Conservation (phyloP, 2,797 vertebrate genomes). For the Alosa sapidissima region DNA sequence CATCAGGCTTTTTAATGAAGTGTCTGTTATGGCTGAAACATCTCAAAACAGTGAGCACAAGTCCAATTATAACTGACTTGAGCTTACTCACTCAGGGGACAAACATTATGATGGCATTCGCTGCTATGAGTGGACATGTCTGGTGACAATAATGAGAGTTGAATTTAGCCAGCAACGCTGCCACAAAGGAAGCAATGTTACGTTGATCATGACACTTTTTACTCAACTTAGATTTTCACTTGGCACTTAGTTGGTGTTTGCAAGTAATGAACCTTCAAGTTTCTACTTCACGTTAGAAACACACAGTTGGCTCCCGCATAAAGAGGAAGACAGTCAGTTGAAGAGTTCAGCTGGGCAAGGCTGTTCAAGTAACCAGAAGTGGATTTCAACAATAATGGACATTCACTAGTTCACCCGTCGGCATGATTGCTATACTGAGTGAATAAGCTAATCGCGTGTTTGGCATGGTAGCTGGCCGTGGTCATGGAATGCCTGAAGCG, state of each 20-base stretch:
- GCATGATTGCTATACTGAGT: no score
- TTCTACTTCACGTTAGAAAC: no score
- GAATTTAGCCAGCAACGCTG: neutral
- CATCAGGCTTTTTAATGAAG: constrained; percentile 1
- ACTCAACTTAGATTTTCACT: neutral
- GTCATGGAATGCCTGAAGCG: no score
- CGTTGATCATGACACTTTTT: neutral
- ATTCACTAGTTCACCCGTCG: no score
- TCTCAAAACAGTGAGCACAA: neutral
- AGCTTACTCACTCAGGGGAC: neutral
- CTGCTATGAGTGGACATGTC: neutral
- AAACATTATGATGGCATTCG: neutral
- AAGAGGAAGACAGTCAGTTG: neutral
- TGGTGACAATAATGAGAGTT: neutral
- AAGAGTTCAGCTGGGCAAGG: neutral
- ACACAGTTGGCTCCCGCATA: neutral
- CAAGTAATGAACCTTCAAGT: no score
- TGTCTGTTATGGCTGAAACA: neutral
- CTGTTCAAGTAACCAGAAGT: neutral
- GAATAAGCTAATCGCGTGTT: no score
- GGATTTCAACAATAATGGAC: neutral
- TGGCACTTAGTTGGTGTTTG: neutral
- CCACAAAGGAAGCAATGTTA: neutral
- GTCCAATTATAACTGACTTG: neutral
- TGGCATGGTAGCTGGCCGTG: no score